Base-by-base conservation (phyloP, 2,797 vertebrate genomes). In the Phylloscopus collybita region DNA sequence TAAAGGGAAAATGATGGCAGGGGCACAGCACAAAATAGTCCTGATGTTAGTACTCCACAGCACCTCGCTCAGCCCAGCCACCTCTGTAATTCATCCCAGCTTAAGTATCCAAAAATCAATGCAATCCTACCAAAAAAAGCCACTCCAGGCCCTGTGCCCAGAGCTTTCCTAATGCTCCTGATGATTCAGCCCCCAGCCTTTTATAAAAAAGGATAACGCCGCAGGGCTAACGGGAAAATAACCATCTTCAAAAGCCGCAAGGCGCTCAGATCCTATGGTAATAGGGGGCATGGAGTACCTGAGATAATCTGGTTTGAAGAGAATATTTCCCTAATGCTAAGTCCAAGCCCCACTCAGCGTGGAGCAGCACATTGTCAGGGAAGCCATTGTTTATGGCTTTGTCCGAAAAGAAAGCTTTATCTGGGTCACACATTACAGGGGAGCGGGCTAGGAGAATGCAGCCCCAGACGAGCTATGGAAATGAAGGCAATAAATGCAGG, bases 381-480 rank as follows among this genome's bases (percentile, higher is more conserved):
- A 53, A 74, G 76, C 67, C 61, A 49, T 44, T 93, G 80, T 81
- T 96, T 95, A 91, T 57, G 20, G 86, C 91, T 95, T 91, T 90
- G 83, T 95, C 80, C 91, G 1, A 81, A 56, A 95, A 95, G 91
- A 94, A 97, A 96, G 80, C 84, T 5, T 34, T 95, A 78, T 85
- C 94, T 93, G 44, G 91, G 95, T 96, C 96, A 96, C 92, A 92
- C 91, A 36, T 90, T 73, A 73, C 84, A 59, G 91, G 93, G 93
- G 62, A 90, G 70, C 54, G 6, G 38, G 49, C 65, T 82, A 17
- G 19, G 90, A 88, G 82, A 85, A 88, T 44, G 67, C 90, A 84
- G 72, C 66, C n/a, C 71, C 2, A 4, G 38, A 6, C 4, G 8
- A 54, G 64, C 89, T 10, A n/a, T 38, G 91, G 81, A 94, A 95